phyloP scores from a whole-genome alignment of 2,113 vertebrate species.

The Speoplatyrhinus poulsoni region DNA sequence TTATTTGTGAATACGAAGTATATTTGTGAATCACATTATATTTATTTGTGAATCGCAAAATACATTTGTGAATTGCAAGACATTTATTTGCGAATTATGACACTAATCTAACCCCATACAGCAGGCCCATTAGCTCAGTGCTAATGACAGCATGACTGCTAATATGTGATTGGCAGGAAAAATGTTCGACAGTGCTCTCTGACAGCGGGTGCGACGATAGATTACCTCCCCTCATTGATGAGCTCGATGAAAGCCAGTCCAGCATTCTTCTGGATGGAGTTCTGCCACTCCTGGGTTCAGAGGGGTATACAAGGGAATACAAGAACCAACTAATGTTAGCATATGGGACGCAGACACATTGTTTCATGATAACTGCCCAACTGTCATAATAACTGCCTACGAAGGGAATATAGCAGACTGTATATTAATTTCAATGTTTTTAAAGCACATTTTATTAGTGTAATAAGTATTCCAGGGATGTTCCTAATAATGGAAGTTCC shows the following conservation, averaged over 20 bases:
- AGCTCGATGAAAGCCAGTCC: conserved; percentile 98
- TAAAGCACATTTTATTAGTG: too few species aligned
- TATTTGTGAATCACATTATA: too few species aligned
- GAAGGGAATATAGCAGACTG: too few species aligned
- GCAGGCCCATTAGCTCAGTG: conserved; percentile 14
- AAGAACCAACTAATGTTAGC: not conserved
- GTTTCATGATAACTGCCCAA: not conserved
- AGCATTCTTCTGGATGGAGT: conserved; percentile 99
- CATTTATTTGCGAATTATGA: too few species aligned
- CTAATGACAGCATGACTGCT: conserved; percentile 26
- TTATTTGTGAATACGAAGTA: too few species aligned
- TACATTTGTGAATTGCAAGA: too few species aligned
- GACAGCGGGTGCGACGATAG: conserved; percentile 38
- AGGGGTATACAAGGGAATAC: conserved; percentile 34
- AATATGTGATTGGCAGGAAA: conserved; percentile 24
- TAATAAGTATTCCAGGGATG: too few species aligned
- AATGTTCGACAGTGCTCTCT: not conserved
- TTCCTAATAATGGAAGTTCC: not conserved
- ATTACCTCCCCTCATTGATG: conserved; percentile 99
- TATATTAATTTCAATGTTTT: too few species aligned
- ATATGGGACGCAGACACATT: not conserved
- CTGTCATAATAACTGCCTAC: too few species aligned
- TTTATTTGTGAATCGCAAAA: too few species aligned
- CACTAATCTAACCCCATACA: too few species aligned
- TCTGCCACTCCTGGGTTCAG: conserved; percentile 95